These are phyloP conservation scores for Melipona bicolor DNA, from an alignment of 2,888 invertebrate species.

Conservation along the genomic window DNA sequence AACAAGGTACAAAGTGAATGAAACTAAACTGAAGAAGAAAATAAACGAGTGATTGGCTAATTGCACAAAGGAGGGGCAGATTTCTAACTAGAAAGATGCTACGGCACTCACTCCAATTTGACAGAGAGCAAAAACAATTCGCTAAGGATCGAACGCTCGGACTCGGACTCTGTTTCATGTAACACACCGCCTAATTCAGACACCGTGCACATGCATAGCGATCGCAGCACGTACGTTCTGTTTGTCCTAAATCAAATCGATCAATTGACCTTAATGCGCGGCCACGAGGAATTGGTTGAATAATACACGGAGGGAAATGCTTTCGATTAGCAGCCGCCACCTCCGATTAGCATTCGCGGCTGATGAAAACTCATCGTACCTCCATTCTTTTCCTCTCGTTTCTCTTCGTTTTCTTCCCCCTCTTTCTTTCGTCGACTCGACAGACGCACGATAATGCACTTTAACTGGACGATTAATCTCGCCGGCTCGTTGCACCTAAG, in stretches of 20 bases:
- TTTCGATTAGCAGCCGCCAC: constrained; percentile 60
- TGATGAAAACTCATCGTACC: constrained; percentile 33
- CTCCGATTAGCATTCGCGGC: constrained; percentile 50
- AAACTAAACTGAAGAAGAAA: too few species aligned
- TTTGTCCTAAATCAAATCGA: constrained; percentile 60
- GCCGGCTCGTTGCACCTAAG: constrained; percentile 48
- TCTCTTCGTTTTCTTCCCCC: background rate
- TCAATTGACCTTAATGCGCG: constrained; percentile 63
- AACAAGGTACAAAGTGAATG: too few species aligned
- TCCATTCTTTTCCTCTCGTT: background rate
- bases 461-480: constrained; percentile 67
- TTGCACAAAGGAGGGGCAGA: too few species aligned
- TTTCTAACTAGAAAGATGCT: background rate
- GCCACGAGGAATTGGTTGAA: constrained; percentile 61
- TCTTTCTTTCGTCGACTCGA: background rate
- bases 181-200: background rate
- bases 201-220: constrained; percentile 35
- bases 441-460: constrained; percentile 59
- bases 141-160: background rate
- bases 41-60: too few species aligned
- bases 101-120: background rate
- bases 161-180: background rate
- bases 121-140: background rate
- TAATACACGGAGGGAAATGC: constrained; percentile 65
- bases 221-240: constrained; percentile 20